Base-by-base conservation (phyloP, 2,797 vertebrate genomes). In the Rhinoraja longicauda region DNA sequence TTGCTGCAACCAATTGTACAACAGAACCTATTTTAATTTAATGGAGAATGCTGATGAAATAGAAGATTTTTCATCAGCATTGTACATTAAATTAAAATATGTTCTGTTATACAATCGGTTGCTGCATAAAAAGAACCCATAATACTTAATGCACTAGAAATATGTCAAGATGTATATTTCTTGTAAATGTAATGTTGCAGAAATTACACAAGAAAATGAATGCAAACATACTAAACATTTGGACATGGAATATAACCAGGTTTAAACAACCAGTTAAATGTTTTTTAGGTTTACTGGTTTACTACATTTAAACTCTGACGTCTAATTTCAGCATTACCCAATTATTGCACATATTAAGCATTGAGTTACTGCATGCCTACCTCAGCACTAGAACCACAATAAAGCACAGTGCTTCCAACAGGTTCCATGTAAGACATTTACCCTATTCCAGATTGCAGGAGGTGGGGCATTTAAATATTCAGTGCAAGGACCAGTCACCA, bases 11-110 rank as follows among this genome's bases (percentile, higher is more conserved):
- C 45, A 53, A 53, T 53, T 53, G 45, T 53, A 53, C 4, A 53
- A 53, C 45, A 53, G 45, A 53, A 53, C 45, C 45, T 53, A 53
- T 53, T 53, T 45, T 53, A 5, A 53, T 53, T 53, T 53, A 53
- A 53, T 53, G 45, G 45, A 53, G 45, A 53, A 53, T 53, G 45
- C 53, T 53, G 45, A 53, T 53, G 45, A 53, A 53, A 53, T 53
- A 53, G 3, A 53, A 3, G 45, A 5, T 53, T 53, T 13, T 70
- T 19, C 13, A 19, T 70, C 19, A 70, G 67, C 21, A 81, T 21
- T 45, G 78, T 24, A 81, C 78, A 81, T 81, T 81, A 39, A 79
- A 81, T 81, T 81, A 78, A 78, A 78, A 78, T 36, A 45, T 45
- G 24, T 36, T 9, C 77, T 36, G 13, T 36, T 6, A 15, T 32